Conservation (phyloP, 2,888 invertebrate species). For the Pyrrhia umbra region DNA sequence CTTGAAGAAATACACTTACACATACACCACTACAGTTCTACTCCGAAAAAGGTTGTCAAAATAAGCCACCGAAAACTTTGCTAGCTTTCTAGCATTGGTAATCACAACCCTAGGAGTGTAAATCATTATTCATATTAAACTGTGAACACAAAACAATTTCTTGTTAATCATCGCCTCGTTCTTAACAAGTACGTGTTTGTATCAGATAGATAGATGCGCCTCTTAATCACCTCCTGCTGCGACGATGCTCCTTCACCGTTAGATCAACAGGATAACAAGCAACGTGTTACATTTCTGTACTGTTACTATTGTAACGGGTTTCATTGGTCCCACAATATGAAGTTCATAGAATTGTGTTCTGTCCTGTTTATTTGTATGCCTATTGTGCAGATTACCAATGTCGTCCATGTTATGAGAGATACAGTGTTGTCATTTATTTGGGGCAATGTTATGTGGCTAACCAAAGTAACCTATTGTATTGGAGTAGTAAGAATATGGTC, state of each 20-base stretch:
- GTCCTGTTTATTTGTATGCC: conserved; percentile 35
- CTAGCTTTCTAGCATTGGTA: not conserved
- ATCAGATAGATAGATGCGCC: conserved; percentile 43
- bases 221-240: conserved; percentile 59
- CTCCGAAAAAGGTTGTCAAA: not conserved
- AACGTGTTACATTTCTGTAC: conserved; percentile 46
- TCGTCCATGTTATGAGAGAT: conserved; percentile 8
- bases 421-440: conserved; percentile 17
- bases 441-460: conserved; percentile 7
- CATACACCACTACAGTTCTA: no score
- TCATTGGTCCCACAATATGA: conserved; percentile 34
- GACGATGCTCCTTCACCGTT: conserved; percentile 55
- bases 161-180: conserved; percentile 49
- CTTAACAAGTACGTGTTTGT: conserved; percentile 36
- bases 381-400: conserved; percentile 33
- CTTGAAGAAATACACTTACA: no score
- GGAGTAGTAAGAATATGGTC: not conserved
- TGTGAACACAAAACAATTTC: conserved; percentile 44
- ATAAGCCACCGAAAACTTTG: not conserved
- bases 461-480: conserved; percentile 8
- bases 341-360: conserved; percentile 37
- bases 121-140: conserved; percentile 31
- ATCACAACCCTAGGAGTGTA: conserved; percentile 17
- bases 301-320: conserved; percentile 48
- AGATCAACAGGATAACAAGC: conserved; percentile 30